A percentile compares a stretch with the other conserved stretches of the same genome.
Conservation (phyloP, 1,140 invertebrate genomes). For the Caenorhabditis inopinata region DNA sequence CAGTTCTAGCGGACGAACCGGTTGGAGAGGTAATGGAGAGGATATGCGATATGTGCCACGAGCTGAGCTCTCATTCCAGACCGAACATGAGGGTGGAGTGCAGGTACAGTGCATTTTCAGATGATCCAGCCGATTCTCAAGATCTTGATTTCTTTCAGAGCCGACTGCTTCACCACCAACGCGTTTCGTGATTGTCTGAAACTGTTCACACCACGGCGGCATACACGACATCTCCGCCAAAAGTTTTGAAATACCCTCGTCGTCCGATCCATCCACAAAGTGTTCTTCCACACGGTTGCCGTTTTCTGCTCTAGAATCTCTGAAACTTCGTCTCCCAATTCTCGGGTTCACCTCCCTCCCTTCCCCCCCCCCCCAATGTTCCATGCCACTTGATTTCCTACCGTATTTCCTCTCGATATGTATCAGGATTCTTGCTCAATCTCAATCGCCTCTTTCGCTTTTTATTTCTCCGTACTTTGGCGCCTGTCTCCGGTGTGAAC, state of each 20-base stretch:
- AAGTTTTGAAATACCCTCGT: not conserved
- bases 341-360: no score
- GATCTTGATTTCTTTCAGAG: conserved; percentile 47
- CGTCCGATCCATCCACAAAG: not conserved
- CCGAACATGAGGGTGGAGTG: conserved; percentile 57
- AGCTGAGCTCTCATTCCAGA: conserved; percentile 55
- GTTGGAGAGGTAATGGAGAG: conserved; percentile 55
- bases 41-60: conserved; percentile 60
- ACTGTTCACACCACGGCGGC: conserved; percentile 46
- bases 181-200: conserved; percentile 55
- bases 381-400: no score
- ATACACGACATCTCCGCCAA: conserved; percentile 17
- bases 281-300: conserved; percentile 5
- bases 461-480: not conserved
- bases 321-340: no score
- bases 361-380: no score
- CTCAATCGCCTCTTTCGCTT: not conserved
- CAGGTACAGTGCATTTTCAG: conserved; percentile 45
- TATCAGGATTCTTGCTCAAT: not conserved
- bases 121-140: not conserved
- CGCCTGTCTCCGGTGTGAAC: not conserved
- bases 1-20: conserved; percentile 46
- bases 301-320: not conserved
- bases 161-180: conserved; percentile 56
- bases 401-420: no score